Conservation (phyloP, 1,140 invertebrate species). For the Drosophila prosaltans region DNA sequence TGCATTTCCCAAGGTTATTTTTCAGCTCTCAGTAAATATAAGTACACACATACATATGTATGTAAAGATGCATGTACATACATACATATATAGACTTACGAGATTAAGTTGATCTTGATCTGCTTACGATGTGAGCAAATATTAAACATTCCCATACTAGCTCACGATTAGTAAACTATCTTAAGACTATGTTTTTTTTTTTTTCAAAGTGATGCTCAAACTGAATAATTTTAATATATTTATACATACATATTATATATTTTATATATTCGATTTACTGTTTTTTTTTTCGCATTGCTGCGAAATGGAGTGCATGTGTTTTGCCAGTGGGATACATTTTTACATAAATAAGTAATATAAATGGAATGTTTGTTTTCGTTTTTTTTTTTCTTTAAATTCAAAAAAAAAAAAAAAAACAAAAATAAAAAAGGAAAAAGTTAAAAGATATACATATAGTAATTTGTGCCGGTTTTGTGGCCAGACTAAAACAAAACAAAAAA, state of each 20-base stretch:
- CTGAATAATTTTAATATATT: background rate
- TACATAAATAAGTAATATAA: constrained; percentile 34
- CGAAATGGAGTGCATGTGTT: constrained; percentile 34
- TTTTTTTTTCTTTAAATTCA: background rate
- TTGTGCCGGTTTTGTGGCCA: background rate
- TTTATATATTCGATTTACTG: constrained; percentile 49
- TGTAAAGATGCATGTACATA: constrained; percentile 11
- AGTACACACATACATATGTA: background rate
- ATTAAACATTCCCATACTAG: background rate
- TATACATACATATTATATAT: constrained; percentile 23
- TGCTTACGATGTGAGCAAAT: background rate
- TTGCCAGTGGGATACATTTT: constrained; percentile 31
- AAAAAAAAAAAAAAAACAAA: background rate
- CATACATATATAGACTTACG: constrained; percentile 1
- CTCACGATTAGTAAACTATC: background rate
- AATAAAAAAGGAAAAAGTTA: background rate
- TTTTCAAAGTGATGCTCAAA: no score
- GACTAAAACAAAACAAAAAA: constrained; percentile 3
- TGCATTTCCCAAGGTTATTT: background rate
- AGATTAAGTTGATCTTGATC: background rate
- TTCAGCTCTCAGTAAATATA: no score
- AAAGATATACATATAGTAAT: background rate
- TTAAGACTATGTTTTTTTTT: background rate
- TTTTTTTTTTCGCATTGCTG: constrained; percentile 18
- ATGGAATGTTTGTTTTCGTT: constrained; percentile 39